Conservation (phyloP, 2,113 vertebrate species). For the Recurvirostra avosetta region DNA sequence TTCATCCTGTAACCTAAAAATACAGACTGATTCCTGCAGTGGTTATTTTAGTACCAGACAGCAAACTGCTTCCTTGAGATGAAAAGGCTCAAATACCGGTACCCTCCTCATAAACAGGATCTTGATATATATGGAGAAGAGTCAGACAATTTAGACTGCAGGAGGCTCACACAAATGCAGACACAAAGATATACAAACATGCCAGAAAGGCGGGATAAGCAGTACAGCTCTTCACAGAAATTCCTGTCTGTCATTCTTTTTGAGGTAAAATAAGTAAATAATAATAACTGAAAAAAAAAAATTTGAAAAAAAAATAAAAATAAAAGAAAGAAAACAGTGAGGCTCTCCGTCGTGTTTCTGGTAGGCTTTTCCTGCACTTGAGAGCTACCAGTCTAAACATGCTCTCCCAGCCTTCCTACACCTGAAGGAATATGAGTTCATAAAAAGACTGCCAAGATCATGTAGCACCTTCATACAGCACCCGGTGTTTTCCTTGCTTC, state of each 20-base stretch:
- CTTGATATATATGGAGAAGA: slow-evolving; percentile 33
- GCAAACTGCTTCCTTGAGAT: slow-evolving; percentile 72
- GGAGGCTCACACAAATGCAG: slow-evolving; percentile 1
- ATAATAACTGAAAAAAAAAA: background rate
- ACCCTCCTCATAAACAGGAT: slow-evolving; percentile 66
- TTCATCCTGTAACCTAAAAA: slow-evolving; percentile 74
- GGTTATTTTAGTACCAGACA: slow-evolving; percentile 66
- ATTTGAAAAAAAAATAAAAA: too few relatives aligned
- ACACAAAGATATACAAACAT: slow-evolving; percentile 10
- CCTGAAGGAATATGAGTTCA: slow-evolving; percentile 2
- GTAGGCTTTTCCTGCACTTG: background rate
- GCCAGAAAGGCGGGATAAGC: background rate
- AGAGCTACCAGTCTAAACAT: slow-evolving; percentile 1
- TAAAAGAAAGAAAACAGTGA: background rate
- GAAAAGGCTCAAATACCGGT: slow-evolving; percentile 54
- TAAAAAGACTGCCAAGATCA: background rate
- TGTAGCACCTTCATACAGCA: background rate
- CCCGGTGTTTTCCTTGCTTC: background rate
- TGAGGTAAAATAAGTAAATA: background rate
- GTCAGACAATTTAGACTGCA: slow-evolving; percentile 38
- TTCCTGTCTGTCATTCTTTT: background rate
- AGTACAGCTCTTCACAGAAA: background rate
- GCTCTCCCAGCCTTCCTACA: background rate
- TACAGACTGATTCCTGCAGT: slow-evolving; percentile 58
- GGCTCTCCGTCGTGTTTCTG: background rate